These are phyloP conservation scores for Flexamia atlantica DNA, from an alignment of 2,888 invertebrate genomes.

Conservation along the genomic window DNA sequence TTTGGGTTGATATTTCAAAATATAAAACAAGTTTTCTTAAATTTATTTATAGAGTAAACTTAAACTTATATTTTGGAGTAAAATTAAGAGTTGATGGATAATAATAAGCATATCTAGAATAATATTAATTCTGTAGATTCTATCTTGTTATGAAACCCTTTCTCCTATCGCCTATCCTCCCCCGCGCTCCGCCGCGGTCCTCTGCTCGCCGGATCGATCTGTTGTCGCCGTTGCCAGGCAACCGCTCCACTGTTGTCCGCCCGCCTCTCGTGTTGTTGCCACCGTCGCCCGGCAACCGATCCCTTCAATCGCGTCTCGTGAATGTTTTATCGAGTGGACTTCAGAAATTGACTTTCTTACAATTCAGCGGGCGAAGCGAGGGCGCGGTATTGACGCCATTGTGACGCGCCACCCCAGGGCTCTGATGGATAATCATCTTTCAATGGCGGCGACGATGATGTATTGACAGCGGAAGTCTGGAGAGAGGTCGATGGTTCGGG, in stretches of 20 bases:
- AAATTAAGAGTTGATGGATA: too few species aligned
- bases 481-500: background rate
- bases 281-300: constrained; percentile 42
- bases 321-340: constrained; percentile 56
- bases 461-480: background rate
- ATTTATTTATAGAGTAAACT: too few species aligned
- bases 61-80: too few species aligned
- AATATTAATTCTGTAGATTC: too few species aligned
- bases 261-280: constrained; percentile 26
- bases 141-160: too few species aligned
- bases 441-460: background rate
- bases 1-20: too few species aligned
- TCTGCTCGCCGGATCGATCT: constrained; percentile 26
- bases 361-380: background rate
- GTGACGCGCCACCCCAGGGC: background rate
- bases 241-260: constrained; percentile 5
- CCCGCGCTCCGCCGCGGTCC: background rate
- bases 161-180: background rate
- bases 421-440: background rate
- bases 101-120: too few species aligned
- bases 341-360: constrained; percentile 50
- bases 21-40: too few species aligned
- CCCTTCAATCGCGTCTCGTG: constrained; percentile 48
- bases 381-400: constrained; percentile 18
- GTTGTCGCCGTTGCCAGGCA: constrained; percentile 31